Percentiles rank a stretch among this genome's conserved stretches.
These are phyloP conservation scores for Pomacea canaliculata DNA, from an alignment of 2,888 invertebrate species.

Conservation along the genomic window DNA sequence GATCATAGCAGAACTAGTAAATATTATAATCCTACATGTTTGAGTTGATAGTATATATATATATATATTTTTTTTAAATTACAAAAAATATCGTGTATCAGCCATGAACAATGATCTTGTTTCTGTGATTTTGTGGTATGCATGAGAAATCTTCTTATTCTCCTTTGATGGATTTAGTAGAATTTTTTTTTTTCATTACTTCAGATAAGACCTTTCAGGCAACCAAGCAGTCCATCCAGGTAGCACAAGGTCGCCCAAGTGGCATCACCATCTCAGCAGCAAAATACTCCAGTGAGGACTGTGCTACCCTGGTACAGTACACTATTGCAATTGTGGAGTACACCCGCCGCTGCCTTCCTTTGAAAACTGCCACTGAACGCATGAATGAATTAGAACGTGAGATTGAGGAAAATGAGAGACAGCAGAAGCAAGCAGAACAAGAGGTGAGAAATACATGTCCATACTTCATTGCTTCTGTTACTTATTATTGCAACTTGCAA, in stretches of 20 bases:
- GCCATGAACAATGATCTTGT: too few relatives aligned
- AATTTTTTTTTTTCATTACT: too few relatives aligned
- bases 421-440: slow-evolving; percentile 61
- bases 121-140: too few relatives aligned
- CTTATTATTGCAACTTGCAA: too few relatives aligned
- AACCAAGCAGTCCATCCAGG: slow-evolving; percentile 50
- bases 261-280: slow-evolving; percentile 68
- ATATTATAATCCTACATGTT: too few relatives aligned
- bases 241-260: slow-evolving; percentile 48
- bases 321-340: slow-evolving; percentile 70
- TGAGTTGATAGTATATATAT: too few relatives aligned
- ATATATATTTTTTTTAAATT: too few relatives aligned
- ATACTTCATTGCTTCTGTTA: too few relatives aligned
- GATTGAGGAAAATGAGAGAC: slow-evolving; percentile 67
- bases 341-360: slow-evolving; percentile 63
- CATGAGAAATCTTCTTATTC: too few relatives aligned
- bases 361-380: slow-evolving; percentile 60
- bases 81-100: too few relatives aligned
- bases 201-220: slow-evolving; percentile 52
- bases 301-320: slow-evolving; percentile 68
- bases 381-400: slow-evolving; percentile 65
- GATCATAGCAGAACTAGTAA: too few relatives aligned
- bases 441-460: slow-evolving; percentile 45
- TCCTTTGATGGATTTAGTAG: too few relatives aligned
- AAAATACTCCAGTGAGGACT: slow-evolving; percentile 69